A percentile compares a stretch with the other conserved stretches of the same genome.
Evolutionary conservation across 2,797 vertebrate species (phyloP).

Genomic region (Acomys russatus): DNA sequence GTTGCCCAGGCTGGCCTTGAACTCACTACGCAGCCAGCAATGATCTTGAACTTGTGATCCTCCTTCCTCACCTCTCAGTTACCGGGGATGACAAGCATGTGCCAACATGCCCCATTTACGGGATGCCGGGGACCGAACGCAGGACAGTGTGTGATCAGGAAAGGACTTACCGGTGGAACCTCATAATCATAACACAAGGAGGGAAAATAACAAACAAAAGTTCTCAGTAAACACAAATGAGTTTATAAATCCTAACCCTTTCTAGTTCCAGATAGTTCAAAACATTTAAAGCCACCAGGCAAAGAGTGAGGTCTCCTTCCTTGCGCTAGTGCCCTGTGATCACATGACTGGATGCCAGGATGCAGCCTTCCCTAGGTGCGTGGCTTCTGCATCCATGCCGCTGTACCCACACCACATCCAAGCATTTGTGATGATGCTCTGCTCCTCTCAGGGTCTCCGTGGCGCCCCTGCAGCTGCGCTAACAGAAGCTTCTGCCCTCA

Average conservation of each 20-base stretch:
- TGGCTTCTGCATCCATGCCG: neutral
- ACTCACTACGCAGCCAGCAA: neutral
- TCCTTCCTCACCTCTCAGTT: neutral
- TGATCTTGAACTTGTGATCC: neutral
- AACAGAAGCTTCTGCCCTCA: neutral
- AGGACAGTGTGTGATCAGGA: neutral
- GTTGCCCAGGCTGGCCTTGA: neutral
- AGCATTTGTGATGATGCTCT: neutral
- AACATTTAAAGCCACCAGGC: constrained; percentile 17
- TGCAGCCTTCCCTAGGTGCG: neutral
- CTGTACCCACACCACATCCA: neutral
- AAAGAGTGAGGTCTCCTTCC: neutral
- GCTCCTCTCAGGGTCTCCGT: neutral
- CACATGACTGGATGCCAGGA: neutral
- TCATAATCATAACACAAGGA: constrained; percentile 53
- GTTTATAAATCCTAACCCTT: constrained; percentile 45
- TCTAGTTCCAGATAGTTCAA: constrained; percentile 34
- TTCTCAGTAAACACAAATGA: constrained; percentile 52
- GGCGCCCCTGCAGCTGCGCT: neutral
- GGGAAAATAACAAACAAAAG: constrained; percentile 28
- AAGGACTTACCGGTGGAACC: neutral
- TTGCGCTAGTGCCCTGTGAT: neutral
- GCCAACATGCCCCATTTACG: neutral
- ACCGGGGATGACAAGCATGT: neutral
- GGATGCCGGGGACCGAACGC: neutral